Evolutionary conservation across 2,113 vertebrate genomes (phyloP).

Genomic region (Phalacrocorax pelagicus): DNA sequence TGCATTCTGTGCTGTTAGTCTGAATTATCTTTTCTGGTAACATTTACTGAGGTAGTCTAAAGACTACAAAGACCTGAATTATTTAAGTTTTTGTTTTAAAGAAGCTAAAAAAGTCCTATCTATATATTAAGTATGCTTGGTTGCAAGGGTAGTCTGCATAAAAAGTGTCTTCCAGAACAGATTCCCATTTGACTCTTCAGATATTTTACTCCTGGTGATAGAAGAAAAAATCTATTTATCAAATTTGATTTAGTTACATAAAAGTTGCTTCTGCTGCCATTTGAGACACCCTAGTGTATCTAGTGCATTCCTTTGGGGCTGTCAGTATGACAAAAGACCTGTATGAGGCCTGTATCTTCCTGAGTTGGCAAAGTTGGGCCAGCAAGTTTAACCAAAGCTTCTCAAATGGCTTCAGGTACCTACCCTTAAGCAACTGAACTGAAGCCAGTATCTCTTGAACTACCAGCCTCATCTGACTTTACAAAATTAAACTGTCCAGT

Average conservation of each 20-base stretch:
- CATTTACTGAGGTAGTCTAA: not conserved
- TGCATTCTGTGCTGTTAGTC: not conserved
- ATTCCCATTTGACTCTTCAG: not conserved
- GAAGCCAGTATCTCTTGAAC: not conserved
- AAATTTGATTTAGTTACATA: not conserved
- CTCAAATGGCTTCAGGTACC: not conserved
- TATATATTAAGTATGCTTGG: not conserved
- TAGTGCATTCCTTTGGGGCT: not conserved
- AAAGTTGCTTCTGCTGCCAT: not conserved
- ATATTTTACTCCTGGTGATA: not conserved
- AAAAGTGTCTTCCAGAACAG: not conserved
- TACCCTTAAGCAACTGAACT: not conserved
- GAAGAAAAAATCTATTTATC: not conserved
- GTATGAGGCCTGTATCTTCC: not conserved
- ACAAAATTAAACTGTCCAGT: not conserved
- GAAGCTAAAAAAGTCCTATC: not conserved
- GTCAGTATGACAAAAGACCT: not conserved
- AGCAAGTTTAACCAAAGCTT: not conserved
- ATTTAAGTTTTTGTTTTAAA: not conserved
- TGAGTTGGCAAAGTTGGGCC: not conserved
- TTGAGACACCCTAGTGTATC: not conserved
- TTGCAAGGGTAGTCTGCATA: not conserved
- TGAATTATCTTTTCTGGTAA: not conserved
- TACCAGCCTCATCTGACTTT: not conserved
- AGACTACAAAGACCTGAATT: not conserved